phyloP scores from a whole-genome alignment of 2,797 vertebrate species.

The Notolepis coatsorum region DNA sequence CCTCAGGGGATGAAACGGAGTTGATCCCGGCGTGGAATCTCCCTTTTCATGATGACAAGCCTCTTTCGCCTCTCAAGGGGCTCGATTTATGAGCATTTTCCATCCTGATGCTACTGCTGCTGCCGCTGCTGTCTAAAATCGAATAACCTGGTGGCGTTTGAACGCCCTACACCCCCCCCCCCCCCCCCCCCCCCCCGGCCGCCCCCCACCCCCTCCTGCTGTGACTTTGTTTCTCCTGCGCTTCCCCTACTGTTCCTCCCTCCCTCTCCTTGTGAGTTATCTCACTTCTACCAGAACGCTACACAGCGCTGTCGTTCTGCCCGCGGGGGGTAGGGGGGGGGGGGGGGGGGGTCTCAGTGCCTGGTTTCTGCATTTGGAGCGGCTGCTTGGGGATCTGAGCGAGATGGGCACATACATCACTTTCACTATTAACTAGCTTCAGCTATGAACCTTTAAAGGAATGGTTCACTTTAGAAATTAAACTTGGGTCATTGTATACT shows the following conservation, averaged over 20 bases:
- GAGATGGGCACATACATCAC: background rate
- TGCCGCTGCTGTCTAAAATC: constrained; percentile 14
- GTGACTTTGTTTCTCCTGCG: background rate
- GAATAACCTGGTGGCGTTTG: constrained; percentile 25
- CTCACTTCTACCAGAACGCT: too few relatives aligned
- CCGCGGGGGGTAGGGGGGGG: too few relatives aligned
- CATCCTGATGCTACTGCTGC: too few relatives aligned
- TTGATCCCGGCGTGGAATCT: background rate
- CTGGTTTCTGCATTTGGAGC: constrained; percentile 41
- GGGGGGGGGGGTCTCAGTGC: constrained; percentile 31
- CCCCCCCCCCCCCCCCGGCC: too few relatives aligned
- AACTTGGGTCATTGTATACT: too few relatives aligned
- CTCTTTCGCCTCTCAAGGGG: background rate
- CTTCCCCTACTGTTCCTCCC: constrained; percentile 7
- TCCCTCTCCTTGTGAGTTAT: background rate
- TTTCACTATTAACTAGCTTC: constrained; percentile 17
- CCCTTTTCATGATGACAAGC: background rate
- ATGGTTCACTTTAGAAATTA: too few relatives aligned
- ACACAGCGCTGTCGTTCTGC: too few relatives aligned
- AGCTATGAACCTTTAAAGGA: constrained; percentile 13
- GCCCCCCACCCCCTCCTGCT: background rate
- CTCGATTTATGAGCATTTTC: constrained; percentile 19
- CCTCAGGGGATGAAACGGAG: background rate
- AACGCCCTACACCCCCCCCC: too few relatives aligned
- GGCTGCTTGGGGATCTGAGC: constrained; percentile 15